Evolutionary conservation across 2,797 vertebrate species (phyloP).

Genomic region (Artibeus jamaicensis): DNA sequence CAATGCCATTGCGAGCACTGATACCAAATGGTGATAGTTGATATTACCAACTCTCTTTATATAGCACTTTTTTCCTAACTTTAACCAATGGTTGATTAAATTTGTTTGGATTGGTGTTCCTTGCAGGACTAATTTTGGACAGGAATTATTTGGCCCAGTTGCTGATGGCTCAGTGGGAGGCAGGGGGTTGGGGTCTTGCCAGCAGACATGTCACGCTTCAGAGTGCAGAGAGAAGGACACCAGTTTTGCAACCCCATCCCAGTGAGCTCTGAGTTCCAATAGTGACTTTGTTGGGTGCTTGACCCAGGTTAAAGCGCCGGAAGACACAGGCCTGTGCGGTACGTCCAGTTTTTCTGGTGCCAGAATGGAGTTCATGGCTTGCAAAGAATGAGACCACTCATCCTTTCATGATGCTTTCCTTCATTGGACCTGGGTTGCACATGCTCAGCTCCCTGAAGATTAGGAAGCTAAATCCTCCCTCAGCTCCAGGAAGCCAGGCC

Average conservation of each 20-base stretch:
- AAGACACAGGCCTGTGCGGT: background rate
- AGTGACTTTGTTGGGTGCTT: fast-evolving
- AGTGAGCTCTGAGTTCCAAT: background rate
- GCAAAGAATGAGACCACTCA: background rate
- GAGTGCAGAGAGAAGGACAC: background rate
- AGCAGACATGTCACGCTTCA: background rate
- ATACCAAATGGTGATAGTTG: background rate
- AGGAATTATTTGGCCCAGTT: background rate
- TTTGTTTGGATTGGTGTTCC: background rate
- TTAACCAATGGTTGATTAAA: background rate
- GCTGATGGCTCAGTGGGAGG: background rate
- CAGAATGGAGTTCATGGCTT: background rate
- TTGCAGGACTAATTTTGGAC: background rate
- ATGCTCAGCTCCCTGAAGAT: fast-evolving
- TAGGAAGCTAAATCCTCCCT: background rate
- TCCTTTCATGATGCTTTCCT: fast-evolving
- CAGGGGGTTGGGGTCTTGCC: background rate
- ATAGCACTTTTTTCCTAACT: no score
- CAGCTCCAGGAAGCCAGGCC: background rate
- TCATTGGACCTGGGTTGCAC: background rate
- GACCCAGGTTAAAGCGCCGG: fast-evolving
- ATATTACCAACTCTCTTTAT: background rate
- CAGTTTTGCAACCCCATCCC: background rate
- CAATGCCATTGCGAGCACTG: background rate
- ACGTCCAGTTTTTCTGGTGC: background rate